Evolutionary conservation across 1,140 invertebrate genomes (phyloP), one percentile per base, ranked within the genome.

Genomic region (Thaumetopoea pityocampa): DNA sequence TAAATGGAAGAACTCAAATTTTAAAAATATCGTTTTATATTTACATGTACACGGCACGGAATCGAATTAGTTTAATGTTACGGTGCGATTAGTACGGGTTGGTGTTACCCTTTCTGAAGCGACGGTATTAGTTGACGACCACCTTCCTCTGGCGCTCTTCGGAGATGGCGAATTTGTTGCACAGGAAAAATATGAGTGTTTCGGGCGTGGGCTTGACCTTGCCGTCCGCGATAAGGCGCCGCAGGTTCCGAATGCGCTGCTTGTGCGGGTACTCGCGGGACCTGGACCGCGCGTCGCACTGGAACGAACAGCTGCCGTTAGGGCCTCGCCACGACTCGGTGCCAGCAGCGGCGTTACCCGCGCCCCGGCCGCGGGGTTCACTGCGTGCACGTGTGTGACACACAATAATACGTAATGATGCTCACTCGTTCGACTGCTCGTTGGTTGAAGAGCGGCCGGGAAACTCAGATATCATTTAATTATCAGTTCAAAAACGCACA

Each of bases 161-260:
- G 4, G 80, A 79, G 33, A 84, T 67, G 10, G 82, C 79, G 52
- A 86, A 86, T 62, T 86, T 86, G 47, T 86, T 86, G 43, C 82
- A 86, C 28, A 86, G 70, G 61, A 86, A 86, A 52, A 85, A 86
- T 58, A 86, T 86, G 4, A 86, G 63, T 23, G 76, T 82, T 52
- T 86, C 85, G 1, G 74, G 57, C 5, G 71, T 77, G 3, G 83
- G 72, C 26, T 83, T 76, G 7, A 84, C 63, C 48, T 85, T 86
- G 26, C 83, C 81, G 27, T 72, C 64, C 4, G 69, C 63, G 42
- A 85, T 82, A 7, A 85, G 64, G 23, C 72, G 60, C 15, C 71
- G 66, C 28, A 86, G 63, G 51, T 85, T 84, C 22, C 79, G 67
- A 16, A 86, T 77, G 24, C 82, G 73, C 56, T 84, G 80, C 50